Percentiles rank a stretch among this genome's conserved stretches.
Evolutionary conservation across 1,140 invertebrate genomes (phyloP).

Genomic region (Fopius arisanus): DNA sequence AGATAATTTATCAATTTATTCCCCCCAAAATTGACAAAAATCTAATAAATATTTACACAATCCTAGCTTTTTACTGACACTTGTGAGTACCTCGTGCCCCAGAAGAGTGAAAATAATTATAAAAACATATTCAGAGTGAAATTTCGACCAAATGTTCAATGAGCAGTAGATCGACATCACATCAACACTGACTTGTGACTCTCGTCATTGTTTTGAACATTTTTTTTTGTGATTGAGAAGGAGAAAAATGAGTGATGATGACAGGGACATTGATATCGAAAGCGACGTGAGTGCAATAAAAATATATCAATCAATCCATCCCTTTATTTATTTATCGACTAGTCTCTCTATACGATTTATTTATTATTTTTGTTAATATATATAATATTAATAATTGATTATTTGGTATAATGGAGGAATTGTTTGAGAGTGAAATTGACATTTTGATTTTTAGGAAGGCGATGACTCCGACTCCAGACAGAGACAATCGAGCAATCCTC

Average conservation of each 20-base stretch:
- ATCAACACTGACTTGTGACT: neutral
- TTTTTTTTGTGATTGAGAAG: neutral
- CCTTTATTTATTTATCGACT: neutral
- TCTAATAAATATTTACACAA: neutral
- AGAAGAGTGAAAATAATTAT: neutral
- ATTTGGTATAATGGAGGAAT: too few relatives aligned
- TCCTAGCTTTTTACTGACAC: neutral
- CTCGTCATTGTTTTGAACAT: neutral
- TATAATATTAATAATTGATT: too few relatives aligned
- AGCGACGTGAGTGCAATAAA: constrained; percentile 78
- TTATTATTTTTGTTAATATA: too few relatives aligned
- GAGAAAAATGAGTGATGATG: constrained; percentile 82
- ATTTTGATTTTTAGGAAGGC: constrained; percentile 66
- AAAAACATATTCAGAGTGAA: too few relatives aligned
- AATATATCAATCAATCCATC: constrained; percentile 17
- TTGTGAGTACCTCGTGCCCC: neutral
- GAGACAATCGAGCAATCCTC: constrained; percentile 63
- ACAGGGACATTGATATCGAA: constrained; percentile 90
- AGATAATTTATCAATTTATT: neutral
- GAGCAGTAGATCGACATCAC: too few relatives aligned
- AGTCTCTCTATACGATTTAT: too few relatives aligned
- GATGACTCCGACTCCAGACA: constrained; percentile 72
- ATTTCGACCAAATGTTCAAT: too few relatives aligned
- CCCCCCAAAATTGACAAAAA: neutral
- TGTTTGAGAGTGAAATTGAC: neutral